Conservation (phyloP, 2,113 vertebrate genomes). For the Orthonyx spaldingii region DNA sequence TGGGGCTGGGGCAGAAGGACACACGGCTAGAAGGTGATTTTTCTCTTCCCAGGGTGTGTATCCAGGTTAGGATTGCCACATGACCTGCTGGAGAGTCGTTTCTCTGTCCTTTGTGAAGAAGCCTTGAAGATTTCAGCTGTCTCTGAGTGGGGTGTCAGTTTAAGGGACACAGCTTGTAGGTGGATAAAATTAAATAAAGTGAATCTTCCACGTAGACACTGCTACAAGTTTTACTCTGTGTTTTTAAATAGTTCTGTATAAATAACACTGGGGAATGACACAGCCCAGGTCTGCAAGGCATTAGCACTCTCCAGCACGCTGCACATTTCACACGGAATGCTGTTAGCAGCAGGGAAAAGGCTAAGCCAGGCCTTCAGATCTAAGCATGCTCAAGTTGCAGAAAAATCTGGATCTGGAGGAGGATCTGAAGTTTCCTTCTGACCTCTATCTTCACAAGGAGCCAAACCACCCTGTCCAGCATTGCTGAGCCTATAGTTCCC, state of each 20-base stretch:
- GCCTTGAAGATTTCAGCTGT: neutral
- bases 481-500: neutral
- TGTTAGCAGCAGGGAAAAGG: neutral
- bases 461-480: neutral
- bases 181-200: neutral
- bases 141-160: neutral
- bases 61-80: neutral
- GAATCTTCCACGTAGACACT: neutral
- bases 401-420: constrained; percentile 13
- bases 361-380: neutral
- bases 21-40: neutral
- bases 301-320: neutral
- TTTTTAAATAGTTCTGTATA: constrained; percentile 29
- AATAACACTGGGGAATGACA: constrained; percentile 7
- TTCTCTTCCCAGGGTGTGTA: neutral
- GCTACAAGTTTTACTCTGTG: neutral
- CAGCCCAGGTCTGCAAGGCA: constrained; percentile 5
- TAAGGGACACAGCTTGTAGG: neutral
- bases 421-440: neutral
- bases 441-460: neutral
- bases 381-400: neutral
- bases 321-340: neutral
- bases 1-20: neutral
- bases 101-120: neutral
- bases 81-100: neutral